phyloP scores from a whole-genome alignment of 37 sponge, comb jelly and placozoan species.

The Petrosia ficiformis region DNA sequence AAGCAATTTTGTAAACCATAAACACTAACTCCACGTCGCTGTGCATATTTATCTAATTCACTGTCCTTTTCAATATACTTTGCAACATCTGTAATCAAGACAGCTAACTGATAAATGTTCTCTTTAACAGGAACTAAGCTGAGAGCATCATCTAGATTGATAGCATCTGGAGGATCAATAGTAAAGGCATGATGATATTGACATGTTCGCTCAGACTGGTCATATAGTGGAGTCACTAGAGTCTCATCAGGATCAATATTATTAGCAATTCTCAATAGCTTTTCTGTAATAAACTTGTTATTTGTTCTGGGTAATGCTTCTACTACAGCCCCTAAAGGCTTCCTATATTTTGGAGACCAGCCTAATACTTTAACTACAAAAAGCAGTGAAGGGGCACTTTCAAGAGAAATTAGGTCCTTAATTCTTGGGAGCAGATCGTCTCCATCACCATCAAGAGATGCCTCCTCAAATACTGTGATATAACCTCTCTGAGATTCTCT shows the following conservation, averaged over 20 bases:
- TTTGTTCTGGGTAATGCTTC: constrained; percentile 25
- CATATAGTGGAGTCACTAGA: not conserved
- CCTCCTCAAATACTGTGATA: constrained; percentile 17
- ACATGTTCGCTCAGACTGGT: not conserved
- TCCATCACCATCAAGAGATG: constrained; percentile 8
- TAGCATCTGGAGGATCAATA: constrained; percentile 50
- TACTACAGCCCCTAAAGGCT: constrained; percentile 54
- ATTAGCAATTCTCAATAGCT: constrained; percentile 27
- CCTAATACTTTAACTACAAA: constrained; percentile 46
- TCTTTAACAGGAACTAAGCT: not conserved
- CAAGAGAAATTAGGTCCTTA: constrained; percentile 34
- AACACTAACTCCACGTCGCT: constrained; percentile 8
- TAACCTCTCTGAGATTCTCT: not conserved
- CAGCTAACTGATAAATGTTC: constrained; percentile 36
- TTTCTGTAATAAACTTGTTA: constrained; percentile 40
- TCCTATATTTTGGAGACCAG: constrained; percentile 28
- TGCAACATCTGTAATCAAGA: constrained; percentile 35
- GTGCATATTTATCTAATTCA: constrained; percentile 7
- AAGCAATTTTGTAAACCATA: constrained; percentile 2
- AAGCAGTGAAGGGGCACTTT: constrained; percentile 30
- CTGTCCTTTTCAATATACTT: not conserved
- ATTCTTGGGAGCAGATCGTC: constrained; percentile 25
- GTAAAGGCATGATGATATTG: constrained; percentile 24
- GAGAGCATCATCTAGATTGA: constrained; percentile 47
- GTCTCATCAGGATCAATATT: constrained; percentile 4